Percentiles rank a stretch among this genome's conserved stretches.
Evolutionary conservation across 2,113 vertebrate species (phyloP).

Genomic region (Microcebus griseorufus): DNA sequence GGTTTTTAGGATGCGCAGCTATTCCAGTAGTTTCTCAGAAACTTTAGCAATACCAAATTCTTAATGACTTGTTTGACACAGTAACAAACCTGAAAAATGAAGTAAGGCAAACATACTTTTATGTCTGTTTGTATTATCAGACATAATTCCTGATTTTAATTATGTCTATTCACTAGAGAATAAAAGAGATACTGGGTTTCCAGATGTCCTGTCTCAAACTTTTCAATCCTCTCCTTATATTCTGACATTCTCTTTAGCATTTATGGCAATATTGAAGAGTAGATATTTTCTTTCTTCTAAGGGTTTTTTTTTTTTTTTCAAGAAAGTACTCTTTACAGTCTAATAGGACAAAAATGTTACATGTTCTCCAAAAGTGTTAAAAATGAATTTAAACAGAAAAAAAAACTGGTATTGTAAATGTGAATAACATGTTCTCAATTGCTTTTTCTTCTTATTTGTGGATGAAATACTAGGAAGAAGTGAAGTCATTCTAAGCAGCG

Average conservation of each 20-base stretch:
- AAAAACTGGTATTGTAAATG: background rate
- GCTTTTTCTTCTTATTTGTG: slow-evolving; percentile 29
- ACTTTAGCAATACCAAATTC: background rate
- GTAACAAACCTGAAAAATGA: background rate
- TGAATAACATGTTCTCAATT: slow-evolving; percentile 19
- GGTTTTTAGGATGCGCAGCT: accelerated
- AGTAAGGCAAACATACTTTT: background rate
- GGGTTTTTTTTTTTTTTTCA: background rate
- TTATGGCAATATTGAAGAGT: background rate
- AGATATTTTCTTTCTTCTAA: background rate
- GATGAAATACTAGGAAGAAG: slow-evolving; percentile 16
- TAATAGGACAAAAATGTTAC: background rate
- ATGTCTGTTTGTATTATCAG: no score
- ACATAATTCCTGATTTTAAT: background rate
- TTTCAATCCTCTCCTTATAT: background rate
- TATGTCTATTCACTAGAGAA: background rate
- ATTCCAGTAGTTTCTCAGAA: background rate
- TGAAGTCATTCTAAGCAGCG: slow-evolving; percentile 30
- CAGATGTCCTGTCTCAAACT: accelerated
- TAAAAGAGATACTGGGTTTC: background rate
- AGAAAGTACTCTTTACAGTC: background rate
- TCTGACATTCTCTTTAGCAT: background rate
- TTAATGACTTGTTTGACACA: background rate
- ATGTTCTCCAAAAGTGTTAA: background rate
- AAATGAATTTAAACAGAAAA: slow-evolving; percentile 42